Base-by-base conservation (phyloP, 2,797 vertebrate species). In the Anniella stebbinsi region DNA sequence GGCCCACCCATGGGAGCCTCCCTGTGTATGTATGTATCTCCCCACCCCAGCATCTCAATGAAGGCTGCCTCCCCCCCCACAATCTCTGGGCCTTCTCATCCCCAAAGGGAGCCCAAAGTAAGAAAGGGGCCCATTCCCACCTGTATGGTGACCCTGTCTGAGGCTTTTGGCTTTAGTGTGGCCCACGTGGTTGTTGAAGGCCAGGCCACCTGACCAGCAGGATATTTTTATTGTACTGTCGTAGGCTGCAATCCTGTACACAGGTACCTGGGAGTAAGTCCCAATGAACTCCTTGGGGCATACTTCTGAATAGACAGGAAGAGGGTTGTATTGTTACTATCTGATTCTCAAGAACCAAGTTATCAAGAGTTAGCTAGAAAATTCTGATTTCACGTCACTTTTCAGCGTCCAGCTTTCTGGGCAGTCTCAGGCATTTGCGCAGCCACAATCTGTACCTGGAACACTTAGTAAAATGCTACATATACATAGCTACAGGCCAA, bases 41-140 rank as follows among this genome's bases (percentile, higher is more conserved):
- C 11, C 21, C 41, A 13, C 66, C 66, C 13, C 51, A 17, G 8
- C 17, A 57, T 11, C 30, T 9, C 25, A 1, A 25, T n/a, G 75
- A 15, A 54, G 63, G 2, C 8, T 60, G 17, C 8, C 51, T n/a
- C n/a, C 36, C 17, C 1, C 21, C n/a, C 54, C 9, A 57, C n/a
- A 17, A 30, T 1, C 48, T 7, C 17, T 30, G 72, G 45, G 60
- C 12, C 21, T 28, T 25, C 45, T 28, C 60, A 18, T 2, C 33
- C 1, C 23, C 4, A 9, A 10, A 5, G 60, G 45, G 33, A 48
- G 0, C 1, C 45, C 1, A 21, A 18, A 9, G 17, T n/a, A 2
- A 33, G 2, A 54, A 0, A 28, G 28, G 25, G 9, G 25, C 76
- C 25, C 12, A 10, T 15, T 51, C 45, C 25, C 21, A 30, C 67